These are phyloP conservation scores for Dendrolimus punctatus DNA, from an alignment of 1,140 invertebrate species.

Conservation along the genomic window DNA sequence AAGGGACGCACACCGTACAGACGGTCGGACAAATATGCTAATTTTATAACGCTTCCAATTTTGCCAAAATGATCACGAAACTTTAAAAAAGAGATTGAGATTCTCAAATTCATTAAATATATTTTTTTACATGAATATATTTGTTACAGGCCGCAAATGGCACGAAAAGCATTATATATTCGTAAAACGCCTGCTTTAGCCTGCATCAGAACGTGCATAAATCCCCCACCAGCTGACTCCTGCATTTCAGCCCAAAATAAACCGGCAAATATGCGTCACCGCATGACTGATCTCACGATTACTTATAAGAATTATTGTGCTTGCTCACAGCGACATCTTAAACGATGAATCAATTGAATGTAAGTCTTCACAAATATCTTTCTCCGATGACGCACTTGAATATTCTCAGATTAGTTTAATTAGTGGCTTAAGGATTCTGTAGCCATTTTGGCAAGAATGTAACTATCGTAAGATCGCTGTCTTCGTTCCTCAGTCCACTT, in stretches of 20 bases:
- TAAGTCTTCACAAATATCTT: constrained; percentile 6
- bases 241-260: constrained; percentile 36
- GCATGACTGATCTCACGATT: constrained; percentile 34
- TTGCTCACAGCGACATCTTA: constrained; percentile 17
- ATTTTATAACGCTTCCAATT: no score
- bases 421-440: no score
- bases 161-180: no score
- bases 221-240: constrained; percentile 19
- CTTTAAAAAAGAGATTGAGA: no score
- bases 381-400: constrained; percentile 8
- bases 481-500: no score
- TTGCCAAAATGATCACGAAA: no score
- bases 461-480: no score
- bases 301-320: constrained; percentile 30
- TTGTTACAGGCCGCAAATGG: background rate
- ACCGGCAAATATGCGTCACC: constrained; percentile 34
- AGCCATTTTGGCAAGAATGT: no score
- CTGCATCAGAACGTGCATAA: constrained; percentile 9
- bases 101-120: no score
- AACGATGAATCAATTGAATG: constrained; percentile 27
- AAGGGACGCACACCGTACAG: no score
- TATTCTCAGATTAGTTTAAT: background rate
- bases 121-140: background rate
- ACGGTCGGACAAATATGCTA: no score
- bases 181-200: constrained; percentile 8